Evolutionary conservation across 1,140 invertebrate species (phyloP).

Genomic region (Neelides sp.): DNA sequence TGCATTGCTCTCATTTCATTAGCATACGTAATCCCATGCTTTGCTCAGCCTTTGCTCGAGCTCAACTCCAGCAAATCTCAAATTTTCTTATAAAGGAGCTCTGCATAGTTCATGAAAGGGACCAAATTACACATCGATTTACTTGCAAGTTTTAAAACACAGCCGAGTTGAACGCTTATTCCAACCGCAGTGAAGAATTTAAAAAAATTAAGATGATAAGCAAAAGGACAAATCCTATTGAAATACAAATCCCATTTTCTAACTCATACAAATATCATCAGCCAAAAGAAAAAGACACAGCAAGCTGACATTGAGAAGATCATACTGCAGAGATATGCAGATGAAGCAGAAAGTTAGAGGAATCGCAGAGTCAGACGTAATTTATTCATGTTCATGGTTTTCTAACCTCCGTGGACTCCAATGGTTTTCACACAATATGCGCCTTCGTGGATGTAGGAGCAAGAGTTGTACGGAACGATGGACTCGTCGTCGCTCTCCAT

Average conservation of each 20-base stretch:
- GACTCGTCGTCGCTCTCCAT: slow-evolving; percentile 42
- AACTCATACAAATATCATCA: neutral
- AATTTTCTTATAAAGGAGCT: neutral
- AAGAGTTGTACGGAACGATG: slow-evolving; percentile 54
- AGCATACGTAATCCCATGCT: too few species aligned
- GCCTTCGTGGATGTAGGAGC: slow-evolving; percentile 65
- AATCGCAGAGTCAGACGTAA: slow-evolving; percentile 4
- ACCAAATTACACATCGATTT: neutral
- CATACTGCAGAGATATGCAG: slow-evolving; percentile 3
- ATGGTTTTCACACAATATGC: slow-evolving; percentile 87
- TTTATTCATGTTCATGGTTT: neutral
- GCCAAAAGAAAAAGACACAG: neutral
- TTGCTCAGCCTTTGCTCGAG: too few species aligned
- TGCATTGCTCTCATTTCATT: too few species aligned
- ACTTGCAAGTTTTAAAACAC: neutral
- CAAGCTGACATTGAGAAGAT: neutral
- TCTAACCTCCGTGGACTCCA: slow-evolving; percentile 77
- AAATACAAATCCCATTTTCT: neutral
- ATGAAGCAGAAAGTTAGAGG: slow-evolving; percentile 10
- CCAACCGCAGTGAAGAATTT: neutral
- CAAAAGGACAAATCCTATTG: neutral
- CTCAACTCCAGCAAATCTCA: neutral
- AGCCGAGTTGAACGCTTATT: neutral
- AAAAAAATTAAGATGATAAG: neutral
- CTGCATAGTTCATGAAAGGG: neutral